A percentile compares a stretch with the other conserved stretches of the same genome.
Evolutionary conservation across 92 coral and sea anemone genomes (phyloP).

Genomic region (Bergia puertoricense): DNA sequence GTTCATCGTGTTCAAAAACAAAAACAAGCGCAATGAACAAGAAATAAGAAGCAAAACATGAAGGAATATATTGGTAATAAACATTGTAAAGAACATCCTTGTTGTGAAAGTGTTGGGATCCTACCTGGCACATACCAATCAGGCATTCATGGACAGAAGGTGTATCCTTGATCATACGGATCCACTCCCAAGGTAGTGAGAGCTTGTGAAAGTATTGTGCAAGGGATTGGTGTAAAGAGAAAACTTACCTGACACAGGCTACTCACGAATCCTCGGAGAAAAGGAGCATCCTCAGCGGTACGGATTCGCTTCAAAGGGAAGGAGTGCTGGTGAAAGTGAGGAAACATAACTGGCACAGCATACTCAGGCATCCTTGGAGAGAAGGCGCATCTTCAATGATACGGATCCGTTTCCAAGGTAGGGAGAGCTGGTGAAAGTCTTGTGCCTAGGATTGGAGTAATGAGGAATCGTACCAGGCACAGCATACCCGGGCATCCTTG

Average conservation of each 20-base stretch:
- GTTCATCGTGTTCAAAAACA: no score
- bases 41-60: no score
- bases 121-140: slow-evolving; percentile 63
- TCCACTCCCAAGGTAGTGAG: not conserved
- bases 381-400: slow-evolving; percentile 26
- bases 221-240: not conserved
- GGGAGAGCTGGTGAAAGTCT: not conserved
- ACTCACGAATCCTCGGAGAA: no score
- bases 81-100: no score
- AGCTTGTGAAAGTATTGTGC: not conserved
- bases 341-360: slow-evolving; percentile 60
- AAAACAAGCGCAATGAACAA: no score
- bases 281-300: no score
- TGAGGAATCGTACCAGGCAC: no score
- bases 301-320: no score
- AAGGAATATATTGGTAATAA: no score
- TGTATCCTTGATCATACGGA: not conserved
- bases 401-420: not conserved
- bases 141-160: slow-evolving; percentile 70
- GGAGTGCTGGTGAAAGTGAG: no score
- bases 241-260: not conserved
- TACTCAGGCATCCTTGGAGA: slow-evolving; percentile 65
- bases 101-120: not conserved
- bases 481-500: no score
- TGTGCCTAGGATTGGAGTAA: no score